These are phyloP conservation scores for Marronus borbonicus DNA, from an alignment of 2,888 invertebrate genomes.

Conservation along the genomic window DNA sequence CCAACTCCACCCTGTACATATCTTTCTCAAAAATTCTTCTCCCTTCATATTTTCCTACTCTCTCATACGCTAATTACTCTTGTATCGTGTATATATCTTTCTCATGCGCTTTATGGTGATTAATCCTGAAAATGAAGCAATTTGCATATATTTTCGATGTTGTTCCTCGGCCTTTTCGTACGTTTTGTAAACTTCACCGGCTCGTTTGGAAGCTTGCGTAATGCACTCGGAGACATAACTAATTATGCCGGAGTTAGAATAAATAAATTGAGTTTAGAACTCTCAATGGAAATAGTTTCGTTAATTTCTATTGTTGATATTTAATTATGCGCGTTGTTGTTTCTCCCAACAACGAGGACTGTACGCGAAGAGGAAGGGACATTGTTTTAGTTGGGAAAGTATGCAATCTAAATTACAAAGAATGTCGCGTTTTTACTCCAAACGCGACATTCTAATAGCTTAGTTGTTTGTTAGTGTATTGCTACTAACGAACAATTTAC, in stretches of 20 bases:
- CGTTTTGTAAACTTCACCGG: constrained; percentile 27
- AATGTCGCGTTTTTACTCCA: constrained; percentile 18
- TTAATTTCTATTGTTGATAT: constrained; percentile 51
- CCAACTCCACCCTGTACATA: too few relatives aligned
- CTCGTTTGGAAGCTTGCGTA: constrained; percentile 11
- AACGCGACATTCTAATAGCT: too few relatives aligned
- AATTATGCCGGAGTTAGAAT: constrained; percentile 48
- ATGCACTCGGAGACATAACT: constrained; percentile 45
- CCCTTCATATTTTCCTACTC: too few relatives aligned
- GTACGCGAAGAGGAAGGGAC: neutral
- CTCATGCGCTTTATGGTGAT: constrained; percentile 9
- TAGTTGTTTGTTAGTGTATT: neutral
- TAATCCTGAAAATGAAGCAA: constrained; percentile 40
- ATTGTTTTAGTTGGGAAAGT: constrained; percentile 31
- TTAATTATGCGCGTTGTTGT: constrained; percentile 41
- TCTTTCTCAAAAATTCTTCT: too few relatives aligned
- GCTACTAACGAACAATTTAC: too few relatives aligned
- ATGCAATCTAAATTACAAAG: constrained; percentile 27
- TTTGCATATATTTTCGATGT: constrained; percentile 47
- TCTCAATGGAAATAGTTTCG: constrained; percentile 50
- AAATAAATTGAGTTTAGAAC: constrained; percentile 50
- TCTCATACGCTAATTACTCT: too few relatives aligned
- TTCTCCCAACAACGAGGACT: constrained; percentile 5
- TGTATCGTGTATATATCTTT: neutral
- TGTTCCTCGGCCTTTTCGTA: constrained; percentile 15